These are phyloP conservation scores for Psilanteris sp. DNA, from an alignment of 1,140 invertebrate species.

Conservation along the genomic window DNA sequence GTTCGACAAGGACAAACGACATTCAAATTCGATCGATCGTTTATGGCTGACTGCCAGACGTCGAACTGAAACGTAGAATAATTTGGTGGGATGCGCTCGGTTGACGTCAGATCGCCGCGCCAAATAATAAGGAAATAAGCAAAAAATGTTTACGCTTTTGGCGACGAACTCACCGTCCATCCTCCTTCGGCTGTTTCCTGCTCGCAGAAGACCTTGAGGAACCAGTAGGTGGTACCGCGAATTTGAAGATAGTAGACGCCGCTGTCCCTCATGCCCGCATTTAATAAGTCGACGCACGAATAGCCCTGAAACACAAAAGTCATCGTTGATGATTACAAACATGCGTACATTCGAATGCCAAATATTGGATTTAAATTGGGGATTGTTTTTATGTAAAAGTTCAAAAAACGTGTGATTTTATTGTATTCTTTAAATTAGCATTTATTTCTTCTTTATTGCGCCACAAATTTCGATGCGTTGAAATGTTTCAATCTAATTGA, in stretches of 20 bases:
- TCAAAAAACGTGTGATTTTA: no score
- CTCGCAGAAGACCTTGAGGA: slow-evolving; percentile 94
- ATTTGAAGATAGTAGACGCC: slow-evolving; percentile 94
- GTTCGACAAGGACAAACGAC: slow-evolving; percentile 5
- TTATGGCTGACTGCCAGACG: slow-evolving; percentile 5
- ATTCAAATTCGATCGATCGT: slow-evolving; percentile 12
- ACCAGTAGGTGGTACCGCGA: slow-evolving; percentile 93
- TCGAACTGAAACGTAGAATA: background rate
- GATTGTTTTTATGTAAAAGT: background rate
- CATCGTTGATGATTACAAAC: slow-evolving; percentile 32
- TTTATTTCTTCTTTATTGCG: no score
- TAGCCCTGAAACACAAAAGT: slow-evolving; percentile 84
- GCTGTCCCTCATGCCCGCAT: slow-evolving; percentile 90
- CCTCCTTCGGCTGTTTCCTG: slow-evolving; percentile 94
- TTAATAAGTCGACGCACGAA: slow-evolving; percentile 90
- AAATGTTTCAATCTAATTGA: no score
- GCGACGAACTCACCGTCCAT: slow-evolving; percentile 89
- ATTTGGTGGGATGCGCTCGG: background rate
- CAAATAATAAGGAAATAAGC: background rate
- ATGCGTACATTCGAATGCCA: slow-evolving; percentile 1
- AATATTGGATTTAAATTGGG: slow-evolving; percentile 17
- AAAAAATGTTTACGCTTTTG: slow-evolving; percentile 14
- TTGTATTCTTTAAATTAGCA: no score
- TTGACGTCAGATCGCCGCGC: background rate
- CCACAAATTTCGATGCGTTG: no score